A percentile compares a stretch with the other conserved stretches of the same genome.
These are phyloP conservation scores for Salvelinus sp. DNA, from an alignment of 2,113 vertebrate genomes.

Conservation along the genomic window DNA sequence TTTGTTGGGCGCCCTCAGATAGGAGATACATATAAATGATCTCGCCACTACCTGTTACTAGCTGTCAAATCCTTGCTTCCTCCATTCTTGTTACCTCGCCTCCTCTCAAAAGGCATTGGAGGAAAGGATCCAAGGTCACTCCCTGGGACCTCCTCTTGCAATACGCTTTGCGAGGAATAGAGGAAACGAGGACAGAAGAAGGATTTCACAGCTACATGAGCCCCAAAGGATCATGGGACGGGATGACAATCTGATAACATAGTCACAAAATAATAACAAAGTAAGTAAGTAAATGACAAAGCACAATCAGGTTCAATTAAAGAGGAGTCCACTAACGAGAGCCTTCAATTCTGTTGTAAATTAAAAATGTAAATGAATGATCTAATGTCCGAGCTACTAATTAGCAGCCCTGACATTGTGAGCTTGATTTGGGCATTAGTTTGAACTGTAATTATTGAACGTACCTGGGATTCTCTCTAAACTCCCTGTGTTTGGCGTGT, in stretches of 20 bases:
- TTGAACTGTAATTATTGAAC: neutral
- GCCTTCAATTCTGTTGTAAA: constrained; percentile 4
- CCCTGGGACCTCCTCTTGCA: no score
- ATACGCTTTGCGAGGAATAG: no score
- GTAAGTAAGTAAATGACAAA: neutral
- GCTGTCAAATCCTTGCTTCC: neutral
- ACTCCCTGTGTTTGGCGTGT: neutral
- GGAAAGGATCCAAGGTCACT: no score
- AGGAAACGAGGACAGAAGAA: no score
- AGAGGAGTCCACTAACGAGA: constrained; percentile 4
- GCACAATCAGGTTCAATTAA: constrained; percentile 21
- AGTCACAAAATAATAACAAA: neutral
- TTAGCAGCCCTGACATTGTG: neutral
- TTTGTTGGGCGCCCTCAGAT: constrained; percentile 21
- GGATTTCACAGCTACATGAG: no score
- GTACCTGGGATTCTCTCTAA: neutral
- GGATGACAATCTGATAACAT: neutral
- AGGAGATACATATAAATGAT: constrained; percentile 18
- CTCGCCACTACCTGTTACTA: neutral
- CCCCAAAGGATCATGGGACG: no score
- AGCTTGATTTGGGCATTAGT: neutral
- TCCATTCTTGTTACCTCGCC: neutral
- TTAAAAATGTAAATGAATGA: neutral
- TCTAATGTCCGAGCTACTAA: neutral
- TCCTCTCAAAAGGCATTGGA: neutral